Evolutionary conservation across 2,113 vertebrate species (phyloP).

Genomic region (Meriones unguiculatus): DNA sequence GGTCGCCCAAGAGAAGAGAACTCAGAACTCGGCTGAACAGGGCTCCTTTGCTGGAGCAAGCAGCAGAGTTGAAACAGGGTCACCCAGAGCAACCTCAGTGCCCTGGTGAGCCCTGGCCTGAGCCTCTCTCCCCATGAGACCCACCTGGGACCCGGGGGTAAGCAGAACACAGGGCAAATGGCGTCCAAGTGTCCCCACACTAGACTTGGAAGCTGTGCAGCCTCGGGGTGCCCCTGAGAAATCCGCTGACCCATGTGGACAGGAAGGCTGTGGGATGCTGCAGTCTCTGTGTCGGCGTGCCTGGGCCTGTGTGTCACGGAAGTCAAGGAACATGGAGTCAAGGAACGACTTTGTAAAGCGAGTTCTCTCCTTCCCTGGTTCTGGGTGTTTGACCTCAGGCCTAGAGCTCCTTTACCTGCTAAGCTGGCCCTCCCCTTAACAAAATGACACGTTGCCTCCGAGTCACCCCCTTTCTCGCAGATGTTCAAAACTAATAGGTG

Average conservation of each 20-base stretch:
- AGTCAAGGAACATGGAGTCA: too few species aligned
- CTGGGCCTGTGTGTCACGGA: background rate
- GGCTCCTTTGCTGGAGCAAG: background rate
- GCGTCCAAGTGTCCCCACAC: accelerated
- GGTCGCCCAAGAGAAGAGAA: too few species aligned
- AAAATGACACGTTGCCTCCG: background rate
- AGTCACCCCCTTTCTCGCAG: background rate
- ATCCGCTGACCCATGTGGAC: background rate
- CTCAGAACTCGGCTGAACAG: background rate
- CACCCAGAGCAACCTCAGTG: background rate
- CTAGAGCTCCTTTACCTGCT: background rate
- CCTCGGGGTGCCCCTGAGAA: background rate
- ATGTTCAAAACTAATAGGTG: background rate
- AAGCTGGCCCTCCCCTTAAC: background rate
- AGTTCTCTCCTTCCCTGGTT: background rate
- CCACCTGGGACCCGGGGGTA: background rate
- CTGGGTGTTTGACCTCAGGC: background rate
- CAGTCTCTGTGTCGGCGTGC: background rate
- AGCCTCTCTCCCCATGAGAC: too few species aligned
- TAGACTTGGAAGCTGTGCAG: background rate
- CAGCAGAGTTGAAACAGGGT: background rate
- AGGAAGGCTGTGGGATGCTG: background rate
- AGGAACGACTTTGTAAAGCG: too few species aligned
- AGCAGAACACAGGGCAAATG: background rate
- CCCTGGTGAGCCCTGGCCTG: accelerated